Percentiles rank a stretch among this genome's conserved stretches.
Conservation (phyloP, 2,113 vertebrate species). For the Pithys albifrons region DNA sequence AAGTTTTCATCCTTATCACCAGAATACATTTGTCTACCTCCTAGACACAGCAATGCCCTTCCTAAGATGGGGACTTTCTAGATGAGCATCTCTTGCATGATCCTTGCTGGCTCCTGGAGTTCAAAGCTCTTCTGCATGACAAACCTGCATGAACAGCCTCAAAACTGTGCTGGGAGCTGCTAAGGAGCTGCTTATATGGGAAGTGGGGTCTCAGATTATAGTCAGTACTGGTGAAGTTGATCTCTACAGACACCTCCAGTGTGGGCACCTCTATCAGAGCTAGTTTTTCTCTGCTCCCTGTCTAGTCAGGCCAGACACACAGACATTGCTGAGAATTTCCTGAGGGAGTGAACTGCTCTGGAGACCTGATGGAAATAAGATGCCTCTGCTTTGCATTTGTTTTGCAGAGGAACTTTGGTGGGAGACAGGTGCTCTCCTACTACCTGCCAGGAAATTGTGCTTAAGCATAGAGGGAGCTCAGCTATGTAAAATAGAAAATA, state of each 20-base stretch:
- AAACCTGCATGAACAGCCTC: neutral
- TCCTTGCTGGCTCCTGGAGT: neutral
- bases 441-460: fast-evolving
- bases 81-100: neutral
- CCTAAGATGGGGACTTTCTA: neutral
- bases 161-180: neutral
- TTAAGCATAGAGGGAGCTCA: neutral
- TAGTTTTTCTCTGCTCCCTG: neutral
- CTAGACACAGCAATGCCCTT: neutral
- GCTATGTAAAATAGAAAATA: neutral
- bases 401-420: neutral
- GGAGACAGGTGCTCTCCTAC: neutral
- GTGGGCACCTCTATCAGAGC: neutral
- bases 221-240: neutral
- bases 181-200: neutral
- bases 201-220: neutral
- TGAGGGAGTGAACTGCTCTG: neutral
- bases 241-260: neutral
- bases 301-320: neutral
- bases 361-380: neutral
- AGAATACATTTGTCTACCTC: neutral
- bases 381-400: neutral
- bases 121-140: neutral
- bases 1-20: neutral
- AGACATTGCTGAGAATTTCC: neutral